Base-by-base conservation (phyloP, 2,113 vertebrate genomes). In the Osmerus eperlanus region DNA sequence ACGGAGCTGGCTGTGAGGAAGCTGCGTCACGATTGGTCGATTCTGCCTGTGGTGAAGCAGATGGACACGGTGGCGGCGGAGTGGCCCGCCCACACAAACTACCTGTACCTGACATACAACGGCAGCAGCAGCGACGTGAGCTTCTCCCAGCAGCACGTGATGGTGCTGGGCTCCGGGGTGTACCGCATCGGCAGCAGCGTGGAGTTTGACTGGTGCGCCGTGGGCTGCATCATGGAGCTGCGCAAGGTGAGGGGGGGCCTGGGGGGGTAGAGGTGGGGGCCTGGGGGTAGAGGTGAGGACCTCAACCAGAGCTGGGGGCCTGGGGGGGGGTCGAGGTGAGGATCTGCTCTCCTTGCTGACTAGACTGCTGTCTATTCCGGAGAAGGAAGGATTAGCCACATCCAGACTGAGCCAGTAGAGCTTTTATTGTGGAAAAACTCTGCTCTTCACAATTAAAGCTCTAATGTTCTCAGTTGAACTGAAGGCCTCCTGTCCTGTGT, bases 161-260 rank as follows among this genome's bases (percentile, higher is more conserved):
- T 99, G 92, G 97, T 99, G 72, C 95, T 99, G 2, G 96, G 96
- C 75, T 97, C 97, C 0, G 97, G 97, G 0, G 97, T 98, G n/a
- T 99, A 99, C 85, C 95, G 97, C 67, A 99, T 99, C 0, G 97
- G 97, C 86, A 99, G 97, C 92, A 98, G 97, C 0, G 97, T 99
- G 0, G 97, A 99, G 82, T 99, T 99, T 0, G 97, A 99, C 71
- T 99, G 97, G 97, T 99, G 97, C 0, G 97, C 97, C 0, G 97
- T 99, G 0, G 95, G 97, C 13, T 99, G 96, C 86, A 99, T 98
- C 89, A 96, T 90, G 53, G 94, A 99, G 86, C 94, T 99, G 60
- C 92, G 97, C 61, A 96, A 96, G 95, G 97, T 96, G 2, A 9
- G 78, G 2, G 23, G 58, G 41, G 9, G 41, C 1, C 41, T 7